Evolutionary conservation across 2,797 vertebrate species (phyloP).

Genomic region (Falco rusticolus): DNA sequence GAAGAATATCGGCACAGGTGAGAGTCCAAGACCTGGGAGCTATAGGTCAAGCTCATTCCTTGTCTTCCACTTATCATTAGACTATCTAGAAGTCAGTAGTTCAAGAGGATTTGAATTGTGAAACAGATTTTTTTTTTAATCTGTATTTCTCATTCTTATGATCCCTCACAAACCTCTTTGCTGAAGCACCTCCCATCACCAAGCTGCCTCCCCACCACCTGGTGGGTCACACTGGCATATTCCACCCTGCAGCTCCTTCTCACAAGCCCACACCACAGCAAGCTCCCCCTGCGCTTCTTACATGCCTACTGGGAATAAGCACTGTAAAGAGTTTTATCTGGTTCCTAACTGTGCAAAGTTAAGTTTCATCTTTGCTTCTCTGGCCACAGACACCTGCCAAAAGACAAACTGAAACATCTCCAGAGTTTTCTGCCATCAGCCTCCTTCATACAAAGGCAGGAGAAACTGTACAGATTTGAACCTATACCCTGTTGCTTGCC

Average conservation of each 20-base stretch:
- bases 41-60: background rate
- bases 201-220: background rate
- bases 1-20: background rate
- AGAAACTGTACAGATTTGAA: background rate
- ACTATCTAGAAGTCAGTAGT: background rate
- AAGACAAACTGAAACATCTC: background rate
- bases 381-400: background rate
- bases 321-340: background rate
- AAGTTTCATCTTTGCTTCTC: background rate
- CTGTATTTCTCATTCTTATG: background rate
- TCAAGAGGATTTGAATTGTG: background rate
- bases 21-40: background rate
- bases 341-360: background rate
- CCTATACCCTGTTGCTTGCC: background rate
- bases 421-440: background rate
- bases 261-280: background rate
- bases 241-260: background rate
- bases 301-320: accelerated
- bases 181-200: background rate
- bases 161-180: background rate
- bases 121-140: background rate
- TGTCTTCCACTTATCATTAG: background rate
- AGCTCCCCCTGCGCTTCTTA: background rate
- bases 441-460: background rate
- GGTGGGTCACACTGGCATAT: background rate